These are phyloP conservation scores for Eutrigla gurnardus DNA, from an alignment of 2,797 vertebrate genomes.

Conservation along the genomic window DNA sequence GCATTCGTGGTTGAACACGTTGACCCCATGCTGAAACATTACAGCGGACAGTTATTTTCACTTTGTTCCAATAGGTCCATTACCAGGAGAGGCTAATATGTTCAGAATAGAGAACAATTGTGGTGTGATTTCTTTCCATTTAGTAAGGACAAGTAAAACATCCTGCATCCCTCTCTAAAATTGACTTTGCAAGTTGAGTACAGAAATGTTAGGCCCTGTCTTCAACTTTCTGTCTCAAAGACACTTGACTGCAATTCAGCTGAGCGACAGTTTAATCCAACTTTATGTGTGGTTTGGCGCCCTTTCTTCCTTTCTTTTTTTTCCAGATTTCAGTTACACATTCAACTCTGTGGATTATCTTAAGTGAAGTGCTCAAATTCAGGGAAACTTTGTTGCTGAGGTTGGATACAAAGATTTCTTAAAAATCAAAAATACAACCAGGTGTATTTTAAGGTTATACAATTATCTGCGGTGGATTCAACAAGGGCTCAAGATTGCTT, in stretches of 20 bases:
- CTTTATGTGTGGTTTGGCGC: neutral
- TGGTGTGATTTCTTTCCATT: neutral
- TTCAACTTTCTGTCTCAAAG: conserved; percentile 4
- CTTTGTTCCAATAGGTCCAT: conserved; percentile 3
- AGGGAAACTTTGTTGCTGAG: neutral
- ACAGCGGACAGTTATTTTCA: neutral
- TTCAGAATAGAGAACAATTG: neutral
- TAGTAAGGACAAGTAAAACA: neutral
- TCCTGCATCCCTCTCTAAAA: neutral
- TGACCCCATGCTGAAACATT: conserved; percentile 1
- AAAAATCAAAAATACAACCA: neutral
- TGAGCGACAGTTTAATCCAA: conserved; percentile 1
- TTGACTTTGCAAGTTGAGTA: neutral
- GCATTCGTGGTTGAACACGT: neutral
- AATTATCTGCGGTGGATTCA: neutral
- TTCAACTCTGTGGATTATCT: neutral
- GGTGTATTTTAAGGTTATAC: neutral
- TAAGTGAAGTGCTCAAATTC: neutral
- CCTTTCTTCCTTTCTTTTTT: no score
- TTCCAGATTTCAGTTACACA: conserved; percentile 9
- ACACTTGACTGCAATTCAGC: neutral
- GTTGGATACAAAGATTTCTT: neutral
- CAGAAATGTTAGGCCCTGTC: neutral
- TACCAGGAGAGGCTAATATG: neutral
- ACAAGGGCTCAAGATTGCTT: neutral